phyloP scores from a whole-genome alignment of 2,797 vertebrate genomes.

The Enteromius anoplus region DNA sequence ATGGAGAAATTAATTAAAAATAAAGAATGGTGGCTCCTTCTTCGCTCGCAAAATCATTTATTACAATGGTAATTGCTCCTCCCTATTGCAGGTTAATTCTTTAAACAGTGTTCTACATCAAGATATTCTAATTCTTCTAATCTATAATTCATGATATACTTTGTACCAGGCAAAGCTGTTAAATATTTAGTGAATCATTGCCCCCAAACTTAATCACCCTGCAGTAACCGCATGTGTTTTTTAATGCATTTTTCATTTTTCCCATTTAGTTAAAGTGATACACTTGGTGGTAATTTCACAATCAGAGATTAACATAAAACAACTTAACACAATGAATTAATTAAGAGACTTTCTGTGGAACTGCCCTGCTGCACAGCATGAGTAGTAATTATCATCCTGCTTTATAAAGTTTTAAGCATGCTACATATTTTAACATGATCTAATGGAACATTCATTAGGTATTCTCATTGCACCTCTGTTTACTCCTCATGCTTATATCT shows the following conservation, averaged over 20 bases:
- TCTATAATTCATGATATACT: slow-evolving; percentile 87
- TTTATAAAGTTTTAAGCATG: slow-evolving; percentile 78
- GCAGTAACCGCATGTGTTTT: slow-evolving; percentile 78
- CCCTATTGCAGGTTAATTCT: slow-evolving; percentile 85
- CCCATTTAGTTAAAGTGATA: slow-evolving; percentile 72
- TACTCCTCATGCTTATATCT: slow-evolving; percentile 67
- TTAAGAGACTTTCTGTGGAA: slow-evolving; percentile 77
- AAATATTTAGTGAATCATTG: slow-evolving; percentile 87
- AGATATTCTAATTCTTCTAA: slow-evolving; percentile 79
- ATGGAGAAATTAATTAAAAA: slow-evolving; percentile 84
- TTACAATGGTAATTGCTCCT: slow-evolving; percentile 85
- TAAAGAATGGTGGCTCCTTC: slow-evolving; percentile 77
- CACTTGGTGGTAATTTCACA: slow-evolving; percentile 73
- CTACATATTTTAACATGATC: slow-evolving; percentile 77
- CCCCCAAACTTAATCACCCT: slow-evolving; percentile 83
- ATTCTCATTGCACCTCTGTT: slow-evolving; percentile 70
- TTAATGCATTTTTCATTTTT: slow-evolving; percentile 61
- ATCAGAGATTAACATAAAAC: slow-evolving; percentile 76
- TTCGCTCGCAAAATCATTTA: slow-evolving; percentile 77
- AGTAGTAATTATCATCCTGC: slow-evolving; percentile 76
- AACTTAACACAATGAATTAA: slow-evolving; percentile 79
- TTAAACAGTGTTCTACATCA: slow-evolving; percentile 84
- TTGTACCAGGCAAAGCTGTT: slow-evolving; percentile 87
- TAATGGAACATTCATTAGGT: slow-evolving; percentile 77
- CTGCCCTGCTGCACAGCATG: slow-evolving; percentile 49